Percentiles rank a stretch among this genome's conserved stretches.
phyloP scores from a whole-genome alignment of 2,113 vertebrate genomes.

The Corythornis vintsioides region DNA sequence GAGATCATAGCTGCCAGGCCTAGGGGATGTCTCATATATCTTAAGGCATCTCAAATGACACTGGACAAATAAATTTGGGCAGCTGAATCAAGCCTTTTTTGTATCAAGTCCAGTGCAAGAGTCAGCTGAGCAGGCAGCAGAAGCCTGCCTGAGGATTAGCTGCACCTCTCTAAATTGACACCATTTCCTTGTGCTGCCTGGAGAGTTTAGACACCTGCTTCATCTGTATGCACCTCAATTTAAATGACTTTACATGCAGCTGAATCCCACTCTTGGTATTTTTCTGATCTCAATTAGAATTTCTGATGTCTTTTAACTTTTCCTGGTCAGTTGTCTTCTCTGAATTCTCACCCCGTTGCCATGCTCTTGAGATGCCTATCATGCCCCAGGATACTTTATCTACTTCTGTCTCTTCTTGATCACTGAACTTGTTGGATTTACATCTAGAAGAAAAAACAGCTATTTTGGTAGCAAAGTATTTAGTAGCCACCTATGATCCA shows the following conservation, averaged over 20 bases:
- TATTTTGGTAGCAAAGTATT: not conserved
- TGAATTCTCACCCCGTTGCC: not conserved
- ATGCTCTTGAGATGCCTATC: not conserved
- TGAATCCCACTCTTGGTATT: not conserved
- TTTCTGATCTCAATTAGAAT: not conserved
- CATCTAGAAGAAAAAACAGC: not conserved
- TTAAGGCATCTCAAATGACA: conserved; percentile 26
- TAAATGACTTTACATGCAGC: not conserved
- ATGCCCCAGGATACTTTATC: not conserved
- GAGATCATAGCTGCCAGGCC: not conserved
- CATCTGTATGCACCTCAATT: not conserved
- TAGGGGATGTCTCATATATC: conserved; percentile 8
- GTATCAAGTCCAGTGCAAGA: not conserved
- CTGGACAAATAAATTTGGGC: not conserved
- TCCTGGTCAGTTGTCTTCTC: not conserved
- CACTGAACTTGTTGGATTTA: not conserved
- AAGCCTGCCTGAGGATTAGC: conserved; percentile 29
- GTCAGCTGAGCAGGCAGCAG: not conserved
- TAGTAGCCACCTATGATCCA: not conserved
- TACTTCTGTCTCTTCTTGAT: not conserved
- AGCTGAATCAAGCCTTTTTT: not conserved
- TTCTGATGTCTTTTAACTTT: not conserved
- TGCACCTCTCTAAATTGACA: not conserved
- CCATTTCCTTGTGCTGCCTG: not conserved
- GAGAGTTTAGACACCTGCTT: not conserved